Base-by-base conservation (phyloP, 2,113 vertebrate genomes). In the Larimichthys crocea region DNA sequence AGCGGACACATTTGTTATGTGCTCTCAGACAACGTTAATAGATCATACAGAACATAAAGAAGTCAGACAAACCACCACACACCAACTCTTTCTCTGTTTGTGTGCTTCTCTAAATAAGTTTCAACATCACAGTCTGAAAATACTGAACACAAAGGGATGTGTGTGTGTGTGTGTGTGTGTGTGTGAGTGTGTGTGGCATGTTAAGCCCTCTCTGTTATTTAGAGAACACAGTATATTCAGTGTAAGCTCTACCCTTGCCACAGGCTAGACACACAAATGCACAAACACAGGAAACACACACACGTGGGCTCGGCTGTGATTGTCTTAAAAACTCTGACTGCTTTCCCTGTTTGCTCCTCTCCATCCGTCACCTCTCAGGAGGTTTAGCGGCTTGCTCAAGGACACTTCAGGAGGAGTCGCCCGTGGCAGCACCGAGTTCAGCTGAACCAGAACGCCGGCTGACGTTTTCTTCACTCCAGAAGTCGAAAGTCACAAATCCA, bases 181-280 rank as follows among this genome's bases (percentile, higher is more conserved):
- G 26, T 26, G 26, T 26, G 26, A 1, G 24, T 24, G 24, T 24
- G 24, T 24, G 24, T n/a, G 19, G 20, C 24, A 52, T 49, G 11
- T 22, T 48, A 46, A 85, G 31, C 42, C 22, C 29, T 48, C 1
- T 19, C 14, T 16, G 50, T 81, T 66, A 26, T 50, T 87, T 48
- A 16, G 29, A 76, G 44, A 50, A 44, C 35, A 42, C 50, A 74
- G 42, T 68, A 76, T 83, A 88, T 80, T 86, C 82, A 79, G 67
- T 44, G 42, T 53, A 22, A 81, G 77, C 44, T 12, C 14, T 84
- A 44, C 62, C 78, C 71, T 84, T 79, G 78, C 79, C 74, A 84
- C 79, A 48, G 84, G 74, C 78, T 61, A 65, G 70, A 82, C 31
- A 63, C 74, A 79, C 84, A 70, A 0, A 77, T 52, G 31, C 64